phyloP scores from a whole-genome alignment of 2,888 invertebrate species.

The Sphaeridia pumilis region DNA sequence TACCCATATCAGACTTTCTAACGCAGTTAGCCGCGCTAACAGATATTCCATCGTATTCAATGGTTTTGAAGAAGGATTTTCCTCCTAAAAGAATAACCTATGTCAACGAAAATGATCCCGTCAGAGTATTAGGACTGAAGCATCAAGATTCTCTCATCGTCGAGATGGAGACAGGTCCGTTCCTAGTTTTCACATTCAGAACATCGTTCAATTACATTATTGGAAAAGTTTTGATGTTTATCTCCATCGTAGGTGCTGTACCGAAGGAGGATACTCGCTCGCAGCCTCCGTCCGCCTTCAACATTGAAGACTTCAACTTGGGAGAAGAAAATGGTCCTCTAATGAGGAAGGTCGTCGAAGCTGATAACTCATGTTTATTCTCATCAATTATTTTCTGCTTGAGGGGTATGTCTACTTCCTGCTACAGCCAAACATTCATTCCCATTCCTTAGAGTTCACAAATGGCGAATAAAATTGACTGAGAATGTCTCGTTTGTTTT shows the following conservation, averaged over 20 bases:
- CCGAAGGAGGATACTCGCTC: too few relatives aligned
- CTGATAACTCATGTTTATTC: constrained; percentile 93
- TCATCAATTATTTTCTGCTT: constrained; percentile 64
- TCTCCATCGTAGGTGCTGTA: too few relatives aligned
- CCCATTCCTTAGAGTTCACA: too few relatives aligned
- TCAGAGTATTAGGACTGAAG: constrained; percentile 58
- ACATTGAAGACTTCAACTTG: too few relatives aligned
- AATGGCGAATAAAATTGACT: too few relatives aligned
- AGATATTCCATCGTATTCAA: constrained; percentile 44
- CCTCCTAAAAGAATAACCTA: constrained; percentile 72
- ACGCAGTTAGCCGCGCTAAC: constrained; percentile 56
- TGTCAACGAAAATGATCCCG: constrained; percentile 48
- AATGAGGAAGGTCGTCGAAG: constrained; percentile 82
- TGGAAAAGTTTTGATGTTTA: too few relatives aligned
- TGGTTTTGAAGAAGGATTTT: constrained; percentile 63
- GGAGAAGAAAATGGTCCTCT: constrained; percentile 62
- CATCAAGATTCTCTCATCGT: constrained; percentile 80
- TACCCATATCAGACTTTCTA: constrained; percentile 41
- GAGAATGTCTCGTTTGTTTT: too few relatives aligned
- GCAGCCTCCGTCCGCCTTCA: too few relatives aligned
- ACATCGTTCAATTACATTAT: too few relatives aligned
- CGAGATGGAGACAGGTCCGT: too few relatives aligned
- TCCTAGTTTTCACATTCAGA: too few relatives aligned
- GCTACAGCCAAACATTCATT: too few relatives aligned
- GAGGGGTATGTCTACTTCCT: constrained; percentile 40